phyloP scores from a whole-genome alignment of 2,888 invertebrate genomes.

The Morpho deidamia region DNA sequence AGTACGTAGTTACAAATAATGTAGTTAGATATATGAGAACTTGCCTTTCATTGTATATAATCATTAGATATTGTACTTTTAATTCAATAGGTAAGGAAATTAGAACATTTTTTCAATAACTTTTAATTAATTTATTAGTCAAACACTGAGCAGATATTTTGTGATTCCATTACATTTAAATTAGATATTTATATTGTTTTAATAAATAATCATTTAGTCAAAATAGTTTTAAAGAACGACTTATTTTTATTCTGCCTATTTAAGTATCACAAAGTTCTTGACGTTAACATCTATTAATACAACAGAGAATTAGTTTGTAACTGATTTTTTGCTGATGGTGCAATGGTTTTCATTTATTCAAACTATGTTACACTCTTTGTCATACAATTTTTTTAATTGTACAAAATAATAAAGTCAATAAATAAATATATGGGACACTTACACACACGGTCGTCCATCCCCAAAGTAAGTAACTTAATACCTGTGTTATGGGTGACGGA shows the following conservation, averaged over 20 bases:
- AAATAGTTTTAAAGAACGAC: neutral
- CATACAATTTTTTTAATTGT: too few species aligned
- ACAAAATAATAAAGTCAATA: too few species aligned
- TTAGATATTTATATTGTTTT: neutral
- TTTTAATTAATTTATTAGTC: constrained; percentile 1
- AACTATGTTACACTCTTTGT: too few species aligned
- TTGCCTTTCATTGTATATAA: constrained; percentile 24
- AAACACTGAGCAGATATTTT: neutral
- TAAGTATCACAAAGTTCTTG: too few species aligned
- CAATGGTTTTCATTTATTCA: too few species aligned
- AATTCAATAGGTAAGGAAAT: constrained; percentile 1
- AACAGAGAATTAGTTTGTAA: too few species aligned
- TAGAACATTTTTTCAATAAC: constrained; percentile 1
- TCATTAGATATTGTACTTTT: neutral
- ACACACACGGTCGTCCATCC: too few species aligned
- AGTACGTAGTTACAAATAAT: neutral
- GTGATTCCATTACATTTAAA: neutral
- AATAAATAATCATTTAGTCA: neutral
- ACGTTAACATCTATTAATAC: too few species aligned
- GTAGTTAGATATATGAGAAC: constrained; percentile 3
- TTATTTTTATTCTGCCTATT: neutral
- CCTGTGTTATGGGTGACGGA: too few species aligned
- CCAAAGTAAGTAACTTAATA: too few species aligned
- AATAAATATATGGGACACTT: too few species aligned
- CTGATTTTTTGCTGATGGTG: too few species aligned